Evolutionary conservation across 2,888 invertebrate species (phyloP).

Genomic region (Rhagonycha fulva): DNA sequence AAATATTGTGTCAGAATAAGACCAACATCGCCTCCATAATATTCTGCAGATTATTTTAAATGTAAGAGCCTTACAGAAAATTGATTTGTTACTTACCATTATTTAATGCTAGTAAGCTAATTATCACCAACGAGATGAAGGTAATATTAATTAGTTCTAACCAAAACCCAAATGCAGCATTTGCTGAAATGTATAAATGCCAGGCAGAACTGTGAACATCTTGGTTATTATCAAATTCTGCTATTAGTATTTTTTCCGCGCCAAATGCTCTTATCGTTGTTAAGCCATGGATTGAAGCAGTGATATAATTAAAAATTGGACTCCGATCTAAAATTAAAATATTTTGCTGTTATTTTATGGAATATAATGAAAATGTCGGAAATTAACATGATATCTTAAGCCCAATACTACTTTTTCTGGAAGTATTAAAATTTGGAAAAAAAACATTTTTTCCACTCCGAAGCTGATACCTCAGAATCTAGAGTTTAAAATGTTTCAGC

Average conservation of each 20-base stretch:
- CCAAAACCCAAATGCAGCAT: conserved; percentile 69
- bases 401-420: too few relatives aligned
- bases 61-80: conserved; percentile 11
- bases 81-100: conserved; percentile 26
- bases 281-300: conserved; percentile 72
- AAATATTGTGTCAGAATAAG: conserved; percentile 82
- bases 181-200: conserved; percentile 64
- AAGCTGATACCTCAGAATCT: too few relatives aligned
- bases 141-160: conserved; percentile 66
- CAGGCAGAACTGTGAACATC: conserved; percentile 72
- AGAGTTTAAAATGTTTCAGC: too few relatives aligned
- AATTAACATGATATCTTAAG: too few relatives aligned
- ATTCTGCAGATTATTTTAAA: conserved; percentile 1
- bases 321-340: conserved; percentile 64
- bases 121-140: conserved; percentile 64
- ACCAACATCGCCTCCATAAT: conserved; percentile 68
- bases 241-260: conserved; percentile 63
- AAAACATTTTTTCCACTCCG: too few relatives aligned
- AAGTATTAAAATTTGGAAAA: too few relatives aligned
- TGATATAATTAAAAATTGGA: conserved; percentile 74
- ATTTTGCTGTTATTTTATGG: background rate
- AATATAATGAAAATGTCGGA: too few relatives aligned
- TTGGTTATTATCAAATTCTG: conserved; percentile 63
- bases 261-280: conserved; percentile 72
- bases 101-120: conserved; percentile 30